Evolutionary conservation across 1,140 invertebrate species (phyloP).

Genomic region (Tetranychus urticae): DNA sequence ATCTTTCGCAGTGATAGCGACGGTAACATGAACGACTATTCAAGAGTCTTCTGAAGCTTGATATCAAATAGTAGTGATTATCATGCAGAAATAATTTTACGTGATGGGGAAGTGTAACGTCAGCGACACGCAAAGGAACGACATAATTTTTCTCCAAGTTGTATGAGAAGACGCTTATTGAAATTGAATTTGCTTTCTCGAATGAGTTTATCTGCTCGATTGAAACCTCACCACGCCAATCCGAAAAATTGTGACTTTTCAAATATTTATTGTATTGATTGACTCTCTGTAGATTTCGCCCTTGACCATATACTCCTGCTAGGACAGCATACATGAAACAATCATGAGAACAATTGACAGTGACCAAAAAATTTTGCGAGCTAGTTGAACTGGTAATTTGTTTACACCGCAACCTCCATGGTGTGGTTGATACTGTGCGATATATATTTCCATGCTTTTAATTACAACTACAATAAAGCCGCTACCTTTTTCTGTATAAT

Average conservation of each 20-base stretch:
- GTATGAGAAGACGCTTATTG: neutral
- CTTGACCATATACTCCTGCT: neutral
- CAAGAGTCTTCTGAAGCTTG: neutral
- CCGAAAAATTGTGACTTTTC: neutral
- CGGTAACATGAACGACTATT: neutral
- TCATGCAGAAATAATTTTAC: constrained; percentile 1
- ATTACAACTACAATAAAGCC: too few relatives aligned
- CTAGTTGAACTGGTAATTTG: too few relatives aligned
- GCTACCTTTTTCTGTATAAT: too few relatives aligned
- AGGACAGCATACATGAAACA: constrained; percentile 8
- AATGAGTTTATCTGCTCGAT: neutral
- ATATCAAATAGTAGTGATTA: constrained; percentile 1
- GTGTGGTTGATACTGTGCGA: too few relatives aligned
- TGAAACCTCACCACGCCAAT: neutral
- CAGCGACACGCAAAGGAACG: neutral
- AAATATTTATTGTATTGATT: neutral
- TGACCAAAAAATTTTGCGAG: too few relatives aligned
- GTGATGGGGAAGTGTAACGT: neutral
- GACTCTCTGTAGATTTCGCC: neutral
- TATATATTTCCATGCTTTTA: too few relatives aligned
- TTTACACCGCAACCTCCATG: too few relatives aligned
- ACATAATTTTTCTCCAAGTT: neutral
- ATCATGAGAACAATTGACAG: neutral
- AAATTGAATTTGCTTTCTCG: constrained; percentile 1
- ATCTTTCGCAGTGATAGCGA: neutral